Base-by-base conservation (phyloP, 2,113 vertebrate species). In the Camelus bactrianus region DNA sequence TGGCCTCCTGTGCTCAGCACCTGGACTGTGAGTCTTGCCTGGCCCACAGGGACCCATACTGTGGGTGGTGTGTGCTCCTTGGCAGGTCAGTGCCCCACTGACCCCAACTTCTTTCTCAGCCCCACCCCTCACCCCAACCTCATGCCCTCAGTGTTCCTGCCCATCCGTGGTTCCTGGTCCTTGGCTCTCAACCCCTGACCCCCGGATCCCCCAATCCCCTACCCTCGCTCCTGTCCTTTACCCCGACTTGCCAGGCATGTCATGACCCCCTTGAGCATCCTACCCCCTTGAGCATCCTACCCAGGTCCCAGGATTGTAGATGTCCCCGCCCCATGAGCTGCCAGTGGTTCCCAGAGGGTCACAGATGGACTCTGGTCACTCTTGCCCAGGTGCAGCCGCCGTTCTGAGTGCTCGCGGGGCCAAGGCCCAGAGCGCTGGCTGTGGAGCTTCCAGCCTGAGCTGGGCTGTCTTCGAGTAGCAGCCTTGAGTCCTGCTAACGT, bases 21-120 rank as follows among this genome's bases (percentile, higher is more conserved):
- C 96, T 97, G 7, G 99, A 99, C 97, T 99, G 99, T 75, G 98
- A 98, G 11, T 99, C 99, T 52, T 99, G 99, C 69, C 98, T 99
- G 70, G 98, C 98, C 15, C 98, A 99, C 92, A 99, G 98, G 60
- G 99, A 99, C 97, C 99, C 99, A 0, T 99, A 99, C 97, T 99
- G 99, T 82, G 99, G 99, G 90, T 99, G 99, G 99, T 99, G 99
- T 97, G 99, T 99, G 93, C 99, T 99, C 87, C 99, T 99, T 50
- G 99, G 99, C 98, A 98, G 99, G 99, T 99, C 95, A 99, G 99
- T 91, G 82, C 17, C 58, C 26, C 24, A 1, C 16, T 0, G 6
- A 19, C 35, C 6, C 81, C 19, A 10, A 20, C 62, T 26, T 20
- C 22, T n/a, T 15, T 67, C 50, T 26, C 32, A 77, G 15, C 67